Conservation (phyloP, 2,888 invertebrate species). For the Alentia gelatinosa region DNA sequence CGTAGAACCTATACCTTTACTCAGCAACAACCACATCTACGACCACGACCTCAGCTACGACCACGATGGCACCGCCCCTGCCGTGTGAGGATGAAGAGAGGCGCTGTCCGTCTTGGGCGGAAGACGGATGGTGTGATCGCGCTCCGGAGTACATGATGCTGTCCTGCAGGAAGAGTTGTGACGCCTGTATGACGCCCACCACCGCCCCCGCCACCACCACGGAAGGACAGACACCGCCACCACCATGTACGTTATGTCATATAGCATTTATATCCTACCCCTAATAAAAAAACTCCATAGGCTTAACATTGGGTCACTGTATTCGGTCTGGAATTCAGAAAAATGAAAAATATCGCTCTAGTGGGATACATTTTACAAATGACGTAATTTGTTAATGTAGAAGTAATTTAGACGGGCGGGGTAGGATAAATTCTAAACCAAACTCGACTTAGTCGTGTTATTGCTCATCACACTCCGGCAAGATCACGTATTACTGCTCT, state of each 20-base stretch:
- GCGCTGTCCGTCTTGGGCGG: constrained; percentile 55
- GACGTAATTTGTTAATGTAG: too few species aligned
- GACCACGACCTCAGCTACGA: not conserved
- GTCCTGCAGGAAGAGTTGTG: constrained; percentile 57
- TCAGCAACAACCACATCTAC: not conserved
- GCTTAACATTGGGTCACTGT: too few species aligned
- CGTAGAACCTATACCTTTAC: not conserved
- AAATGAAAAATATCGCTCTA: too few species aligned
- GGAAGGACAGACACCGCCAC: not conserved
- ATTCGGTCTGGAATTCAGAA: too few species aligned
- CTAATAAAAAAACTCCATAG: too few species aligned
- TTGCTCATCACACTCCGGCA: too few species aligned
- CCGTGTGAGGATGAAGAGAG: constrained; percentile 41
- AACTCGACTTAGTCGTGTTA: too few species aligned
- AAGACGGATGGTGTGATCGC: constrained; percentile 49
- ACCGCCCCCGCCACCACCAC: not conserved
- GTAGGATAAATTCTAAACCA: too few species aligned
- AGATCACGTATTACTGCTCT: too few species aligned
- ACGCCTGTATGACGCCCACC: constrained; percentile 23
- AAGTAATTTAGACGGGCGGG: too few species aligned
- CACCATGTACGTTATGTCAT: not conserved
- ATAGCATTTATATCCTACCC: too few species aligned
- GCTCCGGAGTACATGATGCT: constrained; percentile 57
- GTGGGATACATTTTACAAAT: too few species aligned
- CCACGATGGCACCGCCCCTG: not conserved